Evolutionary conservation across 2,888 invertebrate species (phyloP), one percentile per base, ranked within the genome.

Genomic region (Coelopa pilipes): DNA sequence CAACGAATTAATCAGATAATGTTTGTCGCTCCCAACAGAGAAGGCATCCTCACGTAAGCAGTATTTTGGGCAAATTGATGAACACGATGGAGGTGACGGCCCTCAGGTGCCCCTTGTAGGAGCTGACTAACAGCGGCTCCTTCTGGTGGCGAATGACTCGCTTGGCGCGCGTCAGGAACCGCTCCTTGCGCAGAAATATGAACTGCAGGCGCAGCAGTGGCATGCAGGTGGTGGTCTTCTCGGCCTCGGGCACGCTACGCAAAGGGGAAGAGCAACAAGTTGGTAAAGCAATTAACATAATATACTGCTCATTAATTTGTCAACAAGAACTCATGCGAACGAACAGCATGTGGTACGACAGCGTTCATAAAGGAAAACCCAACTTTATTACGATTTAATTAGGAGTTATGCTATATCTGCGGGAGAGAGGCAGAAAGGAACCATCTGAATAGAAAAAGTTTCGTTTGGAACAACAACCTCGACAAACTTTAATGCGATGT

Each of bases 171-270:
- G 93, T 92, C 79, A 89, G 84, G 78, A 93, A 87, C 75, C 90
- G 89, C 83, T 92, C 92, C 75, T 89, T 90, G 90, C 92, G 91
- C 85, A 93, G 86, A 88, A 94, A 94, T 80, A 93, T 93, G 86
- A 94, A 94, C 85, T 90, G 89, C 76, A 92, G 82, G 71, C 93
- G 89, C 70, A 93, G 88, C 74, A 85, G 82, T 3, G 93, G 91
- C 90, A 93, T 91, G 82, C 87, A 89, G 73, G 93, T 87, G 80
- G 89, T 88, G 49, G 87, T 88, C 85, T 90, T 82, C 70, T 84
- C 84, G 9, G 76, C 75, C 55, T 81, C 76, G 2, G 87, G 87
- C 69, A 87, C 70, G 78, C 87, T 87, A n/a, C 53, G 47, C 0
- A 34, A 62, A n/a, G 67, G 57, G 13, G 47, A 47, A 1, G n/a